Base-by-base conservation (phyloP, 1,140 invertebrate species). In the Drosophila asahinai region DNA sequence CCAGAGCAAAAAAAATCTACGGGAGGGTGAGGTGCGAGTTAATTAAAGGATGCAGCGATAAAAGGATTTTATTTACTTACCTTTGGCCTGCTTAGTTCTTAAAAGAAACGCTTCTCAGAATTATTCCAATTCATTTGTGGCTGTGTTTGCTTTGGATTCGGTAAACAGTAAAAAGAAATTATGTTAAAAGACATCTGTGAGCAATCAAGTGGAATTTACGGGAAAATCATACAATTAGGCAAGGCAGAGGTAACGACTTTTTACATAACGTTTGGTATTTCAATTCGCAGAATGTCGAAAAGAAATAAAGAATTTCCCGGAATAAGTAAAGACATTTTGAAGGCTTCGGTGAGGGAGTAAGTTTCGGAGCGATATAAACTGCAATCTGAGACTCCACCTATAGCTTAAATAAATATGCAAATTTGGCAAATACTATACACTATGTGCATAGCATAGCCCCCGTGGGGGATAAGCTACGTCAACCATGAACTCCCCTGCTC, bases 1-100 rank as follows among this genome's bases (percentile, higher is more conserved):
- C 51, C 70, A 80, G 19, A 73, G 22, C 36, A 30, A 77, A 30
- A 77, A 73, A 40, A 54, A 12, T n/a, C 38, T 49, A 42, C 45
- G 27, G 14, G 25, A 2, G n/a, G 30, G 8, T 6, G 27, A 8
- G 55, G 47, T 36, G 25, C 27, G 11, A 59, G 55, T 49, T 59
- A 79, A 79, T 47, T 79, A 68, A 67, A 55, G 33, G 25, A 42
- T 71, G 51, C 62, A 66, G 5, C 27, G 42, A 3, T 2, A 15
- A 33, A 73, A 60, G 47, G 45, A 17, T 52, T 72, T 38, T 59
- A 58, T 52, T 51, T 73, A 30, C 67, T 27, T n/a, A 51, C 67
- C 68, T 72, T 40, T 70, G 17, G 30, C 33, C n/a, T 30, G 8
- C 12, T 22, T 22, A 15, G 33, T 25, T 17, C 27, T 27, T 11